These are phyloP conservation scores for Alsophila aescularia DNA, from an alignment of 2,888 invertebrate species.

Conservation along the genomic window DNA sequence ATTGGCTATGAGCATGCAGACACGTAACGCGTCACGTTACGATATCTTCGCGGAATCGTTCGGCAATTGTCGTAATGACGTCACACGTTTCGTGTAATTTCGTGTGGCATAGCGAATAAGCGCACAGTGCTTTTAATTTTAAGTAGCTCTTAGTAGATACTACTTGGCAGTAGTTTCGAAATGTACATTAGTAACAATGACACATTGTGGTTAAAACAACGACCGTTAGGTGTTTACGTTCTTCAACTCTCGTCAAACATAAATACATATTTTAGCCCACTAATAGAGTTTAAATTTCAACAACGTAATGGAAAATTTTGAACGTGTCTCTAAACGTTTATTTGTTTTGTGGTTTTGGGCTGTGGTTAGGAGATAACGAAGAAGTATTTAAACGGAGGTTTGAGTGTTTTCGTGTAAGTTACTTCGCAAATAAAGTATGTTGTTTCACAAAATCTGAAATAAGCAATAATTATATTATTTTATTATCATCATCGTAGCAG, in stretches of 20 bases:
- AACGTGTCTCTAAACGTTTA: conserved; percentile 9
- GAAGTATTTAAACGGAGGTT: conserved; percentile 8
- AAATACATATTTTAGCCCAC: not conserved
- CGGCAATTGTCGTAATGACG: no score
- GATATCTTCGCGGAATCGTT: no score
- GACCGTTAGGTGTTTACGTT: not conserved
- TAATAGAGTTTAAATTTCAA: conserved; percentile 3
- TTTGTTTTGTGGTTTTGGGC: conserved; percentile 17
- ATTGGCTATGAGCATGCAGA: no score
- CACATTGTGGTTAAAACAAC: conserved; percentile 5
- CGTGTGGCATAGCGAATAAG: no score
- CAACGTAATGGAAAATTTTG: not conserved
- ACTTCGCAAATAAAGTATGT: not conserved
- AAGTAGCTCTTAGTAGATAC: not conserved
- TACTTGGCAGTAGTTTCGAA: conserved; percentile 4
- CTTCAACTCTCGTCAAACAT: not conserved
- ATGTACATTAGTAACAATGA: conserved; percentile 11
- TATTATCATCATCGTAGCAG: no score
- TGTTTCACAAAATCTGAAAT: no score
- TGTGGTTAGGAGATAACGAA: conserved; percentile 10
- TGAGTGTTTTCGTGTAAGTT: not conserved
- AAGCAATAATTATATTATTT: no score
- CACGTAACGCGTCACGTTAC: no score
- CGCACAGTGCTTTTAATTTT: no score
- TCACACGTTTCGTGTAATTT: no score